A percentile compares a stretch with the other conserved stretches of the same genome.
phyloP scores from a whole-genome alignment of 2,888 invertebrate genomes.

The Pseudanteris insignis region DNA sequence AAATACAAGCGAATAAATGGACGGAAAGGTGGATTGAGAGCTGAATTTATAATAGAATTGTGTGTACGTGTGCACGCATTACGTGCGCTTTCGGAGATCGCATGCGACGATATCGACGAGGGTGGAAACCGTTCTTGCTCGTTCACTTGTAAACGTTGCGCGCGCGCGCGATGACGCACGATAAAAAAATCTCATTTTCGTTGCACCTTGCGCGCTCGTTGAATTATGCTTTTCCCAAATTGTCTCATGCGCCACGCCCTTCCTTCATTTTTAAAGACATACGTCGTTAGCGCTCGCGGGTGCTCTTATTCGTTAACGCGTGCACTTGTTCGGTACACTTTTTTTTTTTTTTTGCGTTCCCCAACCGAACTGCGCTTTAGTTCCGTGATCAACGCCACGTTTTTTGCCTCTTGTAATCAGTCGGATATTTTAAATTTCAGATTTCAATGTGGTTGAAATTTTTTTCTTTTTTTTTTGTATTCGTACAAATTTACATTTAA shows the following conservation, averaged over 20 bases:
- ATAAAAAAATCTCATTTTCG: slow-evolving; percentile 64
- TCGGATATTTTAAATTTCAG: too few species aligned
- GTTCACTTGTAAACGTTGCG: slow-evolving; percentile 38
- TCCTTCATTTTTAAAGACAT: slow-evolving; percentile 24
- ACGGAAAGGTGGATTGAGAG: too few species aligned
- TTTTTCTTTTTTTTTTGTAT: too few species aligned
- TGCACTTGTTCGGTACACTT: slow-evolving; percentile 17
- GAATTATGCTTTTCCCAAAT: slow-evolving; percentile 61
- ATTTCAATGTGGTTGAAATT: too few species aligned
- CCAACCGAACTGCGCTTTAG: slow-evolving; percentile 1
- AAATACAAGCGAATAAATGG: too few species aligned
- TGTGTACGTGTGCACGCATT: slow-evolving; percentile 1
- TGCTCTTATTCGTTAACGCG: slow-evolving; percentile 15
- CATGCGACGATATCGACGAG: slow-evolving; percentile 17
- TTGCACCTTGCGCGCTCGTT: slow-evolving; percentile 62
- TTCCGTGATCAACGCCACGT: slow-evolving; percentile 24
- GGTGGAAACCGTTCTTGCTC: slow-evolving; percentile 36
- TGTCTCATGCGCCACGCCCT: slow-evolving; percentile 54
- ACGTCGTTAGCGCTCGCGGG: slow-evolving; percentile 38
- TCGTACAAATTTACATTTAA: too few species aligned
- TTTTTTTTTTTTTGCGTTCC: too few species aligned
- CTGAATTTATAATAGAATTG: too few species aligned
- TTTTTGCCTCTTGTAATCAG: too few species aligned
- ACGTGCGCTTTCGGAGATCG: not conserved
- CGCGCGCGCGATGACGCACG: slow-evolving; percentile 54